Base-by-base conservation (phyloP, 1,140 invertebrate species). In the Venustaconcha ellipsiformis region DNA sequence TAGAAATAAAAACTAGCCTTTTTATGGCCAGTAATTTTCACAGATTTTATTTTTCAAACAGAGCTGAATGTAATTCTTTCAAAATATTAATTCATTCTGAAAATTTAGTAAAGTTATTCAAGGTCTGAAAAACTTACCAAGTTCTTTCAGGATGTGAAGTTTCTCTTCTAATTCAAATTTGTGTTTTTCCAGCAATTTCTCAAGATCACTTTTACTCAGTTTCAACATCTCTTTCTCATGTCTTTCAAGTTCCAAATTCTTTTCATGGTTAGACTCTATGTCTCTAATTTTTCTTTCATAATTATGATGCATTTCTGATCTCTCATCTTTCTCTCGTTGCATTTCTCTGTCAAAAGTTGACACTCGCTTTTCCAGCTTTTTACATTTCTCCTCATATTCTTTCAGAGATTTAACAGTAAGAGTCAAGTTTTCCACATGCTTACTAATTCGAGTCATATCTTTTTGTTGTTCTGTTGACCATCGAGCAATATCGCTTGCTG, bases 381-480 rank as follows among this genome's bases (percentile, higher is more conserved):
- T 78, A 69, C 71, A 81, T 59, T 82, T 84, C 64, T 81, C 83
- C 30, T 83, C 72, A 70, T 67, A 80, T 18, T 75, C 74, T 76
- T 88, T 84, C 37, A 89, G 70, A 14, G 83, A 82, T 58, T 85
- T 78, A 18, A 88, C 82, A 6, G 82, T 83, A 6, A 80, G 67
- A 26, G 84, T 78, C 14, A 88, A 62, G 26, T 83, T 70, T 13
- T 84, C 82, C 60, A 84, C 74, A 55, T 87, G 83, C 76, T 89
- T 88, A 66, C 75, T 83, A 20, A 89, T 86, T 2, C 84, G 56
- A 30, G 76, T 75, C n/a, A 89, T 75, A 76, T 89, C 88, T 72
- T 89, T 89, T 67, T 84, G 87, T 62, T 88, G 84, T 78, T 89
- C 88, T 4, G 76, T 70, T 56, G 82, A 82, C 88, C 88, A 89